Conservation (phyloP, 1,140 invertebrate genomes). For the Zaprionus camerounensis region DNA sequence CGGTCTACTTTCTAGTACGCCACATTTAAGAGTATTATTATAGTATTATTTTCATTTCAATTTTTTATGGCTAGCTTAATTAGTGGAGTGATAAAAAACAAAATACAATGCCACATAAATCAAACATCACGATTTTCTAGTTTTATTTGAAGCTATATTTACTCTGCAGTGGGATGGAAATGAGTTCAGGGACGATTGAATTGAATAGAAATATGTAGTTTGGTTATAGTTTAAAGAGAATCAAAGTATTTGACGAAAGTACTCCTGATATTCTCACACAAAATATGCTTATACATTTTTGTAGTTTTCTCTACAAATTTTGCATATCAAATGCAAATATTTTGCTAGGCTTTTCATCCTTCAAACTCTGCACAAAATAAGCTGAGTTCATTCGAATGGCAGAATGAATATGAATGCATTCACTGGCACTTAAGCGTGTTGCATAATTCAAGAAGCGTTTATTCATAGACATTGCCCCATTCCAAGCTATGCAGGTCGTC, state of each 20-base stretch:
- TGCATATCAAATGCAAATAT: constrained; percentile 13
- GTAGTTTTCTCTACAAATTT: neutral
- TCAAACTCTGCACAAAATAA: neutral
- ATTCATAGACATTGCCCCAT: constrained; percentile 68
- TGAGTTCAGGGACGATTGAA: neutral
- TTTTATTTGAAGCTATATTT: neutral
- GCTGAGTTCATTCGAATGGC: constrained; percentile 11
- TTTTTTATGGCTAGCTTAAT: constrained; percentile 71
- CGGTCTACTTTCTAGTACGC: constrained; percentile 36
- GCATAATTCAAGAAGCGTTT: constrained; percentile 73
- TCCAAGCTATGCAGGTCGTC: constrained; percentile 7
- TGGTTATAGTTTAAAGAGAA: neutral
- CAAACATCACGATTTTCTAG: constrained; percentile 8
- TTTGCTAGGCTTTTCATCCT: constrained; percentile 1
- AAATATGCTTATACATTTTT: constrained; percentile 1
- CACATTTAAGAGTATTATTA: constrained; percentile 22
- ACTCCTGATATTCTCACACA: neutral
- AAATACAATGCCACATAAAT: constrained; percentile 31
- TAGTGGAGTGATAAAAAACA: constrained; percentile 70
- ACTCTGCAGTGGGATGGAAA: neutral
- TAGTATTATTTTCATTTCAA: constrained; percentile 57
- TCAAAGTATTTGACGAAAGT: neutral
- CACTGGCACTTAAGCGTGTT: constrained; percentile 72
- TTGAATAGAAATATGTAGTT: neutral
- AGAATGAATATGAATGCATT: constrained; percentile 52